These are phyloP conservation scores for Aptenodytes forsteri DNA, from an alignment of 2,113 vertebrate genomes.

Conservation along the genomic window DNA sequence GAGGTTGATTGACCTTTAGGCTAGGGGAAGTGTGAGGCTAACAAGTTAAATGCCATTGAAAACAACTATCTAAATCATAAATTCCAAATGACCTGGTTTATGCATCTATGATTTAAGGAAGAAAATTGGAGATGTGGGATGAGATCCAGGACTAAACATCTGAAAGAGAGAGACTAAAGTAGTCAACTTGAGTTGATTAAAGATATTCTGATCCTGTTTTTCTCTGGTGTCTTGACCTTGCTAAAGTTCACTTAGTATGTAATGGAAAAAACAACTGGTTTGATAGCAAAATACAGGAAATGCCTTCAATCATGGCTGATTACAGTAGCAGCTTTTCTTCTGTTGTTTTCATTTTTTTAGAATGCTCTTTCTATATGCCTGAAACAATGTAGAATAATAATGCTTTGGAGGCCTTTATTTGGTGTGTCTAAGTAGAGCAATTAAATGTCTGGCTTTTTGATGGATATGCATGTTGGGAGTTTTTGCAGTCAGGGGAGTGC, in stretches of 20 bases:
- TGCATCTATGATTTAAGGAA: background rate
- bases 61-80: background rate
- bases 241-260: constrained; percentile 78
- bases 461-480: background rate
- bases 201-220: constrained; percentile 76
- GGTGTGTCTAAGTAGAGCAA: constrained; percentile 24
- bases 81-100: background rate
- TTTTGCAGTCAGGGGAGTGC: background rate
- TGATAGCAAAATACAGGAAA: constrained; percentile 89
- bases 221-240: constrained; percentile 72
- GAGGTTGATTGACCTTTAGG: constrained; percentile 9
- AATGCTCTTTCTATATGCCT: constrained; percentile 27
- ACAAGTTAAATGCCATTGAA: constrained; percentile 5
- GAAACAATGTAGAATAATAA: constrained; percentile 53
- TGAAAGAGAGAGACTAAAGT: constrained; percentile 59
- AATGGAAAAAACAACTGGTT: constrained; percentile 89
- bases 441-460: constrained; percentile 18
- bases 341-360: constrained; percentile 62
- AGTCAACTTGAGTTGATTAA: constrained; percentile 61
- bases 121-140: background rate
- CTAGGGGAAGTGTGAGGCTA: background rate
- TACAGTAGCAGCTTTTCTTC: constrained; percentile 79
- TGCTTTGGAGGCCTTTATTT: constrained; percentile 29
- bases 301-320: constrained; percentile 85
- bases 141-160: constrained; percentile 32